Evolutionary conservation across 2,888 invertebrate genomes (phyloP).

Genomic region (Pimpla rufipes): DNA sequence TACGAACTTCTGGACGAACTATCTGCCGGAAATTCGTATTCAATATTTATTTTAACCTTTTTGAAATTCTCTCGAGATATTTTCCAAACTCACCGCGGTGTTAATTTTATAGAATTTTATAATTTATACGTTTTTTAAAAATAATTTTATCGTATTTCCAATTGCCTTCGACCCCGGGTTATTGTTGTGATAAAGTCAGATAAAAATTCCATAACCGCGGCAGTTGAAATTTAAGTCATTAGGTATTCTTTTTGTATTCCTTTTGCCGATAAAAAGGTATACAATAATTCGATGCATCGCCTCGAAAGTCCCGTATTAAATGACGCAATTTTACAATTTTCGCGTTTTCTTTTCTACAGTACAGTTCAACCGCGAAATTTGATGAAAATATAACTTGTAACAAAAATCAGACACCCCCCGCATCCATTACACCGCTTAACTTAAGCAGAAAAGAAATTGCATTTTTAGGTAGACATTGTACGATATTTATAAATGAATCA

Average conservation of each 20-base stretch:
- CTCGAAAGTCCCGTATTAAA: not conserved
- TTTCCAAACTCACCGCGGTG: not conserved
- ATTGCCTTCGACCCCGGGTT: not conserved
- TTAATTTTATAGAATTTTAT: not conserved
- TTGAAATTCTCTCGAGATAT: not conserved
- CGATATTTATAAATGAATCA: constrained; percentile 49
- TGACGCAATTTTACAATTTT: not conserved
- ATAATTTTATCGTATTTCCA: not conserved
- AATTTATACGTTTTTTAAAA: not conserved
- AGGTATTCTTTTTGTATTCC: not conserved
- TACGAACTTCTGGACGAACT: not conserved
- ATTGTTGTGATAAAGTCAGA: constrained; percentile 6
- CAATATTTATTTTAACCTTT: not conserved
- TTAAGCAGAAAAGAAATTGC: constrained; percentile 62
- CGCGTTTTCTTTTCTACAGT: not conserved
- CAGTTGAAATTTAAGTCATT: not conserved
- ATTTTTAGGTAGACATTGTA: constrained; percentile 67
- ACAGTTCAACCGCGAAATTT: not conserved
- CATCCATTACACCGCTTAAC: constrained; percentile 60
- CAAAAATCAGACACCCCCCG: constrained; percentile 21
- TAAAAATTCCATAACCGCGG: constrained; percentile 1
- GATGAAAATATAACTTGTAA: constrained; percentile 15
- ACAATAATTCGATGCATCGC: not conserved
- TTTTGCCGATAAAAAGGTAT: not conserved
- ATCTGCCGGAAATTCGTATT: not conserved